Evolutionary conservation across 2,113 vertebrate genomes (phyloP), one percentile per base, ranked within the genome.

Genomic region (Hepsetus odoe): DNA sequence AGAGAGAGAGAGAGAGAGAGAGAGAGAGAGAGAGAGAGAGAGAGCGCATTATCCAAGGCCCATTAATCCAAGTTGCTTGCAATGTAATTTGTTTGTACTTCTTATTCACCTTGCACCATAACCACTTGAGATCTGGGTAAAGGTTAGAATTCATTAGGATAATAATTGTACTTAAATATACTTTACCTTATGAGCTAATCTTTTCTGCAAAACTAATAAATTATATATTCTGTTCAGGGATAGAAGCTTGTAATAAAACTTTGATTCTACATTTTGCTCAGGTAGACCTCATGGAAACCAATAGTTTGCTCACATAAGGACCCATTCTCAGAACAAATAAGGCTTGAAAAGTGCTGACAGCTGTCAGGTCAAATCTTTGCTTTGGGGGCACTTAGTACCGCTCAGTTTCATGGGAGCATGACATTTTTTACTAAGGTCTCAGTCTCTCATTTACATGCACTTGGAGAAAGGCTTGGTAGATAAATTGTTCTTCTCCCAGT

Each of bases 391-490:
- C 26, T 79, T 44, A 42, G 65, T n/a, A 24, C 42, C 33, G 68
- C 12, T 5, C 14, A 51, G n/a, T n/a, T n/a, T n/a, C 49, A 28
- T 55, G 49, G 33, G 51, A n/a, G 33, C 32, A 32, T 67, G 62
- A 46, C 51, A 76, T 72, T 74, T 61, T 24, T 32, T 5, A 40
- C 53, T 26, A 74, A 62, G 38, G 32, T 72, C 66, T 76, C 56
- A 49, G 55, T 56, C 46, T 9, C 53, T 80, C 35, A 69, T 76
- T 69, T 55, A 24, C 30, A 70, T 66, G 64, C 64, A 55, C 58
- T 72, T 44, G 35, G 5, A 32, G 55, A 24, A 32, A 70, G 11
- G 18, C 9, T 42, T 49, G 26, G 18, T 61, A 14, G 22, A 69
- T 61, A 70, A 70, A 77, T 71, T 2, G 10, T 16, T 61, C 20